These are phyloP conservation scores for Bombus confusus DNA, from an alignment of 1,140 invertebrate species.

Conservation along the genomic window DNA sequence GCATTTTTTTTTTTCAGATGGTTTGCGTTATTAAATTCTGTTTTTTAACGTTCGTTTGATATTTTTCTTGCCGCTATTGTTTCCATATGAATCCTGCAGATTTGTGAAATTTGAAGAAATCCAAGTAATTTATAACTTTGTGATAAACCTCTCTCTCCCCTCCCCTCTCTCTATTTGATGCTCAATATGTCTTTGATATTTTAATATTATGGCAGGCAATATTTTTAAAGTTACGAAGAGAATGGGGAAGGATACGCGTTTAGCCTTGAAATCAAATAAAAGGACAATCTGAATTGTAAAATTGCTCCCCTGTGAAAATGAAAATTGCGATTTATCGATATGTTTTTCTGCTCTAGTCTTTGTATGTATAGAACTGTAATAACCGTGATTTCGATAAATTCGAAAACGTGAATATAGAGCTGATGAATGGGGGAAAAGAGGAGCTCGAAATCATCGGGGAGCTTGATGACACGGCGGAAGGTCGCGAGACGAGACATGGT, in stretches of 20 bases:
- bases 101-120: no score
- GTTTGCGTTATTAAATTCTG: neutral
- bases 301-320: neutral
- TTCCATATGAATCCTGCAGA: no score
- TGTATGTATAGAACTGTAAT: neutral
- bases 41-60: neutral
- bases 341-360: neutral
- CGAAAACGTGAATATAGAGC: no score
- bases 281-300: neutral
- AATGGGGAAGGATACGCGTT: no score
- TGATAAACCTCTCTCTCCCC: no score
- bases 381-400: neutral
- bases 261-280: no score
- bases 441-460: neutral
- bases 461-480: neutral
- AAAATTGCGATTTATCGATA: neutral
- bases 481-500: constrained; percentile 6
- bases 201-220: no score
- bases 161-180: no score
- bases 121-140: no score
- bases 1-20: neutral
- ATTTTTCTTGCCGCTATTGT: neutral
- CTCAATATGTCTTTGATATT: no score
- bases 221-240: no score
- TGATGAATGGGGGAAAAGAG: neutral